phyloP scores from a whole-genome alignment of 1,140 invertebrate species.

The Gonatopus flavifemur region DNA sequence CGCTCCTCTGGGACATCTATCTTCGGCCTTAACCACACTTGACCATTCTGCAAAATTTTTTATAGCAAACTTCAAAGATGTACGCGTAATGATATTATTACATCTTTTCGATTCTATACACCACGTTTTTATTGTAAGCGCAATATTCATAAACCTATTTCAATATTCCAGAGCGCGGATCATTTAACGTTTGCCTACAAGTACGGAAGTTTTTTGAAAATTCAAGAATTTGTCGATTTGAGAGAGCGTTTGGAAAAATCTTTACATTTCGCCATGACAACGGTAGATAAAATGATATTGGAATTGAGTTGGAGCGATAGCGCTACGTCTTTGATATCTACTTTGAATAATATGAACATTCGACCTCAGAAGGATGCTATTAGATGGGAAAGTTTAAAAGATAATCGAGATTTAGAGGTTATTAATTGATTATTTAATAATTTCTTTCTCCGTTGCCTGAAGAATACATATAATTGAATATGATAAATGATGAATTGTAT shows the following conservation, averaged over 20 bases:
- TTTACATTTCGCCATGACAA: slow-evolving; percentile 75
- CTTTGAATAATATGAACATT: slow-evolving; percentile 58
- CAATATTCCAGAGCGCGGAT: slow-evolving; percentile 76
- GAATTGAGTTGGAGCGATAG: slow-evolving; percentile 66
- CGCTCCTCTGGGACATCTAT: slow-evolving; percentile 68
- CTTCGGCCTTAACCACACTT: slow-evolving; percentile 65
- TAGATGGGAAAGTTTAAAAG: slow-evolving; percentile 57
- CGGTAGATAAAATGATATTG: slow-evolving; percentile 77
- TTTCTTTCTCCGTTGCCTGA: neutral
- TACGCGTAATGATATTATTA: slow-evolving; percentile 52
- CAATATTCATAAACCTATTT: slow-evolving; percentile 23
- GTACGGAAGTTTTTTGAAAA: slow-evolving; percentile 90
- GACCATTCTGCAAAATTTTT: slow-evolving; percentile 82
- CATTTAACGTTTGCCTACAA: slow-evolving; percentile 91
- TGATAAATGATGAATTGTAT: slow-evolving; percentile 11
- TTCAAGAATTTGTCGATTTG: slow-evolving; percentile 88
- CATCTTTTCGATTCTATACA: neutral
- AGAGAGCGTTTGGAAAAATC: slow-evolving; percentile 80
- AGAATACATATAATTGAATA: neutral
- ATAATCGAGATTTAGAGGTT: slow-evolving; percentile 64
- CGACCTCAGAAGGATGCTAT: slow-evolving; percentile 61
- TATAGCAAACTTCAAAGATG: slow-evolving; percentile 83
- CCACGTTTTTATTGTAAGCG: slow-evolving; percentile 11
- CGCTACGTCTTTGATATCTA: slow-evolving; percentile 35
- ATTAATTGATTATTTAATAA: neutral